These are phyloP conservation scores for Morone chrysops DNA, from an alignment of 2,113 vertebrate genomes.

Conservation along the genomic window DNA sequence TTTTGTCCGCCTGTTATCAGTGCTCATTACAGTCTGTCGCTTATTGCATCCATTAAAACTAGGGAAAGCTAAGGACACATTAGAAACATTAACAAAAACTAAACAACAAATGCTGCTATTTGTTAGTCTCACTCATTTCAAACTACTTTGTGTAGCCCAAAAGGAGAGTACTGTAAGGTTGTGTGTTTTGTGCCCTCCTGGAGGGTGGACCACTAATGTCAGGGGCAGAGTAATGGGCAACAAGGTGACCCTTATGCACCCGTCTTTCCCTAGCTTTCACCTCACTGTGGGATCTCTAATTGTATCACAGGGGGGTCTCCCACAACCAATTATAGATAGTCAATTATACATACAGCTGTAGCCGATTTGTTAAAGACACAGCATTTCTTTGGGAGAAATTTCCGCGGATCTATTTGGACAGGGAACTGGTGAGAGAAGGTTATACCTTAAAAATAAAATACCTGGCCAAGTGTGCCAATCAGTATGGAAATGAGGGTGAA, in stretches of 20 bases:
- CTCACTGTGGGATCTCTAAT: constrained; percentile 69
- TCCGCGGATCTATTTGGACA: constrained; percentile 29
- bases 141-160: constrained; percentile 6
- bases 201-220: constrained; percentile 46
- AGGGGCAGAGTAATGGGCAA: constrained; percentile 72
- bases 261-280: constrained; percentile 30
- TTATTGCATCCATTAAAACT: constrained; percentile 38
- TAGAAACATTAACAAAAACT: background rate
- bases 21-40: constrained; percentile 51
- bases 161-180: constrained; percentile 7
- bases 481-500: constrained; percentile 6
- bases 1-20: constrained; percentile 43
- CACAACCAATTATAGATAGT: constrained; percentile 66
- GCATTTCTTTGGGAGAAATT: constrained; percentile 54
- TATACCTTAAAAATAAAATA: constrained; percentile 1
- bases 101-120: background rate
- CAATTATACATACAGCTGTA: constrained; percentile 67
- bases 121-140: constrained; percentile 14
- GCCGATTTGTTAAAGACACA: constrained; percentile 66
- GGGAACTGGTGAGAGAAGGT: constrained; percentile 6
- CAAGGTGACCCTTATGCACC: constrained; percentile 68
- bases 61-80: background rate
- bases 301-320: constrained; percentile 58
- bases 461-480: background rate
- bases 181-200: constrained; percentile 21